Base-by-base conservation (phyloP, 2,888 invertebrate species). In the Ecliptopera silaceata region DNA sequence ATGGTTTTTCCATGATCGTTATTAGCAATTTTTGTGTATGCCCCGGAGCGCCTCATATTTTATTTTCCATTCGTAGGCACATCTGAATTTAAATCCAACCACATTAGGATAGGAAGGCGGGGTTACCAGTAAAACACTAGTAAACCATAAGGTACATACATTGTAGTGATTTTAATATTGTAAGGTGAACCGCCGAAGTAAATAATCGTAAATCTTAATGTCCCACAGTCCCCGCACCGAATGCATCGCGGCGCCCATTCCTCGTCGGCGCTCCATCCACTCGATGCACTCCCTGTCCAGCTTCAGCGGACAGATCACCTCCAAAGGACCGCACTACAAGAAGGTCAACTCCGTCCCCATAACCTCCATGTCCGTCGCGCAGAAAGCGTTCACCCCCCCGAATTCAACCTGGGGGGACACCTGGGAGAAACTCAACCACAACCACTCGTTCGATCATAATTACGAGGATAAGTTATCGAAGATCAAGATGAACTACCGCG, bases 381-480 rank as follows among this genome's bases (percentile, higher is more conserved):
- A 74, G 6, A 48, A 68, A 8, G 67, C 73, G 51, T 77, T 84
- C 59, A 31, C 1, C 66, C 76, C 75, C 0, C 80, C 77, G 0
- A 75, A 51, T 12, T 82, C 84, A 4, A 78, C 91, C 0, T 93
- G 93, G 92, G 83, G 84, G 22, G 92, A 91, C 12, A 91, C 92
- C 0, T 79, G 93, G 1, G 91, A 92, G 26, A 87, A 90, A 11
- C 79, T 94, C 8, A 93, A 92, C 65, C 86, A 93, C 12, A 94
- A 93, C 49, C 94, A 95, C 74, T 95, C 95, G 4, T 93, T 93
- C 70, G 93, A 93, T 1, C 93, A 95, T 64, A 94, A 95, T 71
- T 94, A 94, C 69, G 95, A 95, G 59, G 93, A 93, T 57, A 94
- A 94, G 59, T 79, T 95, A 26, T 91, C 91, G 15, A 92, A 92